Conservation (phyloP, 1,140 invertebrate genomes). For the Drosophila trapezifrons region DNA sequence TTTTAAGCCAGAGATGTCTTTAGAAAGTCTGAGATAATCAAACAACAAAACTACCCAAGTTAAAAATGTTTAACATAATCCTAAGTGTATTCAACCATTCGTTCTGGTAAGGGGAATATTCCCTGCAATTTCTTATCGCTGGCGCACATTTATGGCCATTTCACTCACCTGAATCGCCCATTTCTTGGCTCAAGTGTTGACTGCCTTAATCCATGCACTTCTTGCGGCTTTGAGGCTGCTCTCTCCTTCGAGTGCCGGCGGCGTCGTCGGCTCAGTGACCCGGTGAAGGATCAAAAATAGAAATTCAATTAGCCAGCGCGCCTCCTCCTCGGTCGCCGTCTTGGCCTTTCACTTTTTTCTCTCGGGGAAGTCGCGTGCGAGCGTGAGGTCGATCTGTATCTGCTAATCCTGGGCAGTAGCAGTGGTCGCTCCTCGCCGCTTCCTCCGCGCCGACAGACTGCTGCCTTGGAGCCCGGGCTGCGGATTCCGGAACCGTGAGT, state of each 20-base stretch:
- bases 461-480: conserved; percentile 42
- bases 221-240: conserved; percentile 24
- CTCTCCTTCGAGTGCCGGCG: conserved; percentile 30
- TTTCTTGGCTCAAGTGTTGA: conserved; percentile 27
- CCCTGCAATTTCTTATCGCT: background rate
- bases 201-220: conserved; percentile 29
- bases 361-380: conserved; percentile 63
- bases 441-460: conserved; percentile 56
- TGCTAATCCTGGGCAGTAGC: conserved; percentile 44
- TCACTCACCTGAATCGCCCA: conserved; percentile 72
- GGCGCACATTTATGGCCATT: conserved; percentile 49
- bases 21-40: background rate
- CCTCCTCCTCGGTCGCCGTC: conserved; percentile 15
- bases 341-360: conserved; percentile 70
- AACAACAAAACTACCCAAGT: background rate
- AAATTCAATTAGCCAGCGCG: conserved; percentile 67
- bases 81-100: conserved; percentile 17
- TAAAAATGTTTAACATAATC: background rate
- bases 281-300: conserved; percentile 63
- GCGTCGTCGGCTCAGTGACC: conserved; percentile 41
- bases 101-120: background rate
- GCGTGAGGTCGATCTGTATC: conserved; percentile 65
- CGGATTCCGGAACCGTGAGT: conserved; percentile 32
- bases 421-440: conserved; percentile 36
- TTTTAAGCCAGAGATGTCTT: background rate